phyloP scores from a whole-genome alignment of 2,797 vertebrate genomes.

The Clarias pachynema region DNA sequence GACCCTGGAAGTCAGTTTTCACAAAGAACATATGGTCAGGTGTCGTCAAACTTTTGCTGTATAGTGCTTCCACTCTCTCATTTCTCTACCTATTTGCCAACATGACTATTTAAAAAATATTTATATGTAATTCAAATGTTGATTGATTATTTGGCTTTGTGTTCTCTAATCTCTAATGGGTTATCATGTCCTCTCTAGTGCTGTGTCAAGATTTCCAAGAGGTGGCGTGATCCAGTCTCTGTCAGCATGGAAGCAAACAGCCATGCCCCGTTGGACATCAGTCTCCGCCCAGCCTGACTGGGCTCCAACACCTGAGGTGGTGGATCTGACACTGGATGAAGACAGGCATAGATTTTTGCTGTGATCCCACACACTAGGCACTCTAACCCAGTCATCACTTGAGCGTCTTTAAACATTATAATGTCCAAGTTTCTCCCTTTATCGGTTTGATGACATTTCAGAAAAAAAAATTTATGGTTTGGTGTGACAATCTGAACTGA shows the following conservation, averaged over 20 bases:
- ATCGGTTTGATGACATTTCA: slow-evolving; percentile 32
- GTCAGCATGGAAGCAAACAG: slow-evolving; percentile 91
- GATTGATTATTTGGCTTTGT: background rate
- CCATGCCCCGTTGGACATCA: slow-evolving; percentile 86
- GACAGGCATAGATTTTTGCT: slow-evolving; percentile 95
- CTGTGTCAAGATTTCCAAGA: slow-evolving; percentile 83
- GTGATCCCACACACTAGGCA: slow-evolving; percentile 68
- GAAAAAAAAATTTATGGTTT: background rate
- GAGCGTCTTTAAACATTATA: slow-evolving; percentile 38
- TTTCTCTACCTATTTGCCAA: background rate
- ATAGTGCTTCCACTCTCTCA: background rate
- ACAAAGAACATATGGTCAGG: background rate
- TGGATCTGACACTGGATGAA: slow-evolving; percentile 96
- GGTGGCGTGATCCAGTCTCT: slow-evolving; percentile 96
- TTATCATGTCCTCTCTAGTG: slow-evolving; percentile 63
- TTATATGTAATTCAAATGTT: background rate
- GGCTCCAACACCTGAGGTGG: slow-evolving; percentile 91
- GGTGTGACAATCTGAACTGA: slow-evolving; percentile 7
- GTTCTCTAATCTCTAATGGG: background rate
- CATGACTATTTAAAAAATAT: background rate
- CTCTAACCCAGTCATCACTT: slow-evolving; percentile 27
- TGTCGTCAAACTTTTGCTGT: background rate
- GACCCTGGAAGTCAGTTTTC: background rate
- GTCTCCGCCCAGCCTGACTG: slow-evolving; percentile 89
- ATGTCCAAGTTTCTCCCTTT: slow-evolving; percentile 23